phyloP scores from a whole-genome alignment of 2,113 vertebrate species.

The Panthera tigris region DNA sequence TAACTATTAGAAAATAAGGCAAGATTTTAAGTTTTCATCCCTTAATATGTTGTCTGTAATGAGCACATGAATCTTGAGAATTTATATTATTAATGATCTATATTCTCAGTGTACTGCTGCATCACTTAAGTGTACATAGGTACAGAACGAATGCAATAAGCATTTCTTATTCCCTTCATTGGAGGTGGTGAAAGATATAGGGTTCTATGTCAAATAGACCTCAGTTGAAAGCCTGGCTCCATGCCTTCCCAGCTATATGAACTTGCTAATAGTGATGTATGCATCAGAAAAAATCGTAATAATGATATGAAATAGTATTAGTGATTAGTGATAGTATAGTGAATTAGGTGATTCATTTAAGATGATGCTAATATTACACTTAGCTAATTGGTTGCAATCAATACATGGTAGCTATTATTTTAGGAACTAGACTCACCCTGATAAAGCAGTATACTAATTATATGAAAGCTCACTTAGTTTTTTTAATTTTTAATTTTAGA shows the following conservation, averaged over 20 bases:
- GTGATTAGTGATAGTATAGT: not conserved
- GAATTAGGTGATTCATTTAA: not conserved
- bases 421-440: not conserved
- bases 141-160: not conserved
- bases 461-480: not conserved
- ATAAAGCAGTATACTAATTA: not conserved
- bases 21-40: not conserved
- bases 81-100: not conserved
- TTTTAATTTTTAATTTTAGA: not conserved
- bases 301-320: not conserved
- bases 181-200: not conserved
- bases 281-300: not conserved
- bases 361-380: not conserved
- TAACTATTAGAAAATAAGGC: slow-evolving; percentile 12
- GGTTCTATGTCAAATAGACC: not conserved
- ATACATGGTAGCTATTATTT: not conserved
- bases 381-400: not conserved
- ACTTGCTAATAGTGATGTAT: not conserved
- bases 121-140: not conserved
- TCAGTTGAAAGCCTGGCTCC: not conserved
- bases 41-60: not conserved
- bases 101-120: not conserved
- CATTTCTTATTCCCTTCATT: not conserved
- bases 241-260: not conserved
- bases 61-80: not conserved